Evolutionary conservation across 2,888 invertebrate species (phyloP).

Genomic region (Anoplius nigerrimus): DNA sequence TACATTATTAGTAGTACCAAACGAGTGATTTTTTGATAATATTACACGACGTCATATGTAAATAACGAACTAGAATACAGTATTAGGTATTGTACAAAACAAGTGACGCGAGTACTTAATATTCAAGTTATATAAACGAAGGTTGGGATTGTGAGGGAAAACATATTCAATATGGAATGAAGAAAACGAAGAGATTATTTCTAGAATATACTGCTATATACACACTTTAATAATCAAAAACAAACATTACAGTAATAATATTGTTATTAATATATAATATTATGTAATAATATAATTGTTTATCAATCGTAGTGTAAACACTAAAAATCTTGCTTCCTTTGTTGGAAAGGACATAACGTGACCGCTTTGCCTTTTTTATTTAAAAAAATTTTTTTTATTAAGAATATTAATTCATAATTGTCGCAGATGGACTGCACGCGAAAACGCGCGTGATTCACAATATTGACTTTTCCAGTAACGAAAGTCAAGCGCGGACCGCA

Average conservation of each 20-base stretch:
- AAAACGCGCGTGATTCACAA: conserved; percentile 16
- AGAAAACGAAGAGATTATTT: conserved; percentile 46
- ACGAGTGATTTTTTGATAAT: too few species aligned
- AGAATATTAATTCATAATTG: conserved; percentile 67
- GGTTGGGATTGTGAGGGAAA: too few species aligned
- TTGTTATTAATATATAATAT: conserved; percentile 70
- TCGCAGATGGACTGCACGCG: conserved; percentile 49
- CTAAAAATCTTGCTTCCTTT: conserved; percentile 70
- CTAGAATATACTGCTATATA: conserved; percentile 73
- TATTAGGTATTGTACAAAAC: too few species aligned
- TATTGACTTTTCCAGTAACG: conserved; percentile 28
- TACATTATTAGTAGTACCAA: too few species aligned
- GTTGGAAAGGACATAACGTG: conserved; percentile 66
- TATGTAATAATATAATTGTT: conserved; percentile 72
- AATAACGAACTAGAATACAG: too few species aligned
- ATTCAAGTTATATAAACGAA: too few species aligned
- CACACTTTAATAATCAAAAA: conserved; percentile 75
- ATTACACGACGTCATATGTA: too few species aligned
- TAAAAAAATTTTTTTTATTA: conserved; percentile 52
- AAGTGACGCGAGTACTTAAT: too few species aligned
- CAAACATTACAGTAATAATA: conserved; percentile 74
- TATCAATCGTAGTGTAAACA: conserved; percentile 73
- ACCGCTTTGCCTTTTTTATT: conserved; percentile 53
- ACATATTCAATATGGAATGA: too few species aligned
- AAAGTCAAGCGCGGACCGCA: too few species aligned